A percentile compares a stretch with the other conserved stretches of the same genome.
phyloP scores from a whole-genome alignment of 1,140 invertebrate species.

The Magallana angulata region DNA sequence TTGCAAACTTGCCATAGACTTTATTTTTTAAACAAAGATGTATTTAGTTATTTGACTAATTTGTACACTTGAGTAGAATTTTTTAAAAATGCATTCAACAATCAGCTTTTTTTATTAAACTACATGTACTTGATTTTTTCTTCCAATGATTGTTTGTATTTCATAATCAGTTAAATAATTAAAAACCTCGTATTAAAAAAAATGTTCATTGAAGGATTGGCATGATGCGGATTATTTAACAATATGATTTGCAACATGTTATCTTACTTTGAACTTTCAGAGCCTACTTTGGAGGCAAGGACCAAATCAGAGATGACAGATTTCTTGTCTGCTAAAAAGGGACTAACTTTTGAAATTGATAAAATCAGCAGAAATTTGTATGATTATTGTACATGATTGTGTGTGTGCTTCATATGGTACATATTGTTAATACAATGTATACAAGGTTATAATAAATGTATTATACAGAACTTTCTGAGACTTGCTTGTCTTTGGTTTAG shows the following conservation, averaged over 20 bases:
- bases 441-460: constrained; percentile 36
- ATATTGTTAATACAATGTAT: constrained; percentile 35
- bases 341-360: background rate
- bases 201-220: background rate
- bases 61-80: background rate
- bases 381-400: constrained; percentile 31
- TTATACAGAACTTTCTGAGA: background rate
- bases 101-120: background rate
- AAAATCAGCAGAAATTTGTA: constrained; percentile 17
- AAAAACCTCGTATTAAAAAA: background rate
- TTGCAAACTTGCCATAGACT: constrained; percentile 30
- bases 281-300: background rate
- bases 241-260: background rate
- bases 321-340: background rate
- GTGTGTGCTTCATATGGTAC: constrained; percentile 20
- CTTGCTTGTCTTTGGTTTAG: too few species aligned
- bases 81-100: background rate
- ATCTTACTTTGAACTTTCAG: background rate
- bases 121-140: background rate
- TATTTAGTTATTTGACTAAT: constrained; percentile 12
- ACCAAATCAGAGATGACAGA: background rate
- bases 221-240: background rate
- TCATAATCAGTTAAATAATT: background rate
- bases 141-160: background rate
- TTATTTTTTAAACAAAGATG: background rate